Evolutionary conservation across 2,888 invertebrate species (phyloP), one percentile per base, ranked within the genome.

Genomic region (Apodemia mormo): DNA sequence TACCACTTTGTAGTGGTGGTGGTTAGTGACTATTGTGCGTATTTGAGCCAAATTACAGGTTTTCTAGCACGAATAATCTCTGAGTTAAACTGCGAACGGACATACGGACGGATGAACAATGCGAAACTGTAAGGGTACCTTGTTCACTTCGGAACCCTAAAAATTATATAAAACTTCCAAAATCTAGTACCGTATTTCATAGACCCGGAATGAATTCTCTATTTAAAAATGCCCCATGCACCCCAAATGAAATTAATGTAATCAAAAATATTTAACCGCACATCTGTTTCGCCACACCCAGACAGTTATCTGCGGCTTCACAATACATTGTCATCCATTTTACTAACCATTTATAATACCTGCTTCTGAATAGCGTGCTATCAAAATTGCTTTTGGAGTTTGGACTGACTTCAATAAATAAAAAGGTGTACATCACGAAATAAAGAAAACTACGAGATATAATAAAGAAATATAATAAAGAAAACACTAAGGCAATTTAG

Each of bases 271-370:
- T 72, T 71, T 74, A 70, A 73, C 74, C 71, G 75, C 83, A 78
- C 85, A 88, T 89, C 86, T 88, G 88, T 88, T 85, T 79, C 82
- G 86, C 86, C 88, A 87, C 90, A 79, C 89, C 90, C 89, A 87
- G 81, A 71, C 81, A 79, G 76, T 88, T 52, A 52, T 85, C 84
- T 67, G 70, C 65, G 45, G n/a, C 43, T 68, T 65, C 8, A 61
- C 67, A 68, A 56, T 69, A 71, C 67, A 68, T 56, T 58, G 56
- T 45, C 61, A 64, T 10, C 30, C 61, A 14, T n/a, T 52, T n/a
- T 52, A 52, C 4, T 14, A 22, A 22, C 52, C 52, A 52, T 22
- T 52, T 22, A 5, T 22, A 52, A 52, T 52, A 22, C 52, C 52
- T 52, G n/a, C 2, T 8, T 52, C 2, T 52, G n/a, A 52, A 52